Evolutionary conservation across 37 sponge, comb jelly and placozoan species (phyloP).

Genomic region (Crambe crambe): DNA sequence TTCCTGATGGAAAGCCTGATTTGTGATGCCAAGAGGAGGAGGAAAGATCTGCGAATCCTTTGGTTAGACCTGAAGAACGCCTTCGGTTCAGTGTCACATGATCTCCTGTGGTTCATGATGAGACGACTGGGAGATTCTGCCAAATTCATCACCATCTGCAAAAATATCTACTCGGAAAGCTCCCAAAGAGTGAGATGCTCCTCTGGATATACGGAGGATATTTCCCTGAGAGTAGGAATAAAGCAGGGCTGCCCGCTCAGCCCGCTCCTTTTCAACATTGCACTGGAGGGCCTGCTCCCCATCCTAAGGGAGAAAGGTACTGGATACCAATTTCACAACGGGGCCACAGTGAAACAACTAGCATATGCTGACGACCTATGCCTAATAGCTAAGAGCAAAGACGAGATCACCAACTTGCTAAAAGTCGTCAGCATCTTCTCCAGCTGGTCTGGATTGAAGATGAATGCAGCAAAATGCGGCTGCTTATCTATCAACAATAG

Average conservation of each 20-base stretch:
- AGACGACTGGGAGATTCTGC: not conserved
- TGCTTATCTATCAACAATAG: constrained; percentile 13
- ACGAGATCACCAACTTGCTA: not conserved
- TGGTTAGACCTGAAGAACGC: constrained; percentile 57
- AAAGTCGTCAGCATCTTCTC: not conserved
- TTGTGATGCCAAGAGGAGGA: constrained; percentile 23
- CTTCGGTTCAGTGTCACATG: constrained; percentile 34
- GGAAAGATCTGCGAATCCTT: constrained; percentile 6
- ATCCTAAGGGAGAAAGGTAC: not conserved
- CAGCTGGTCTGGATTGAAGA: constrained; percentile 14
- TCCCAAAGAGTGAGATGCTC: not conserved
- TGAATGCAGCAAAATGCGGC: constrained; percentile 25
- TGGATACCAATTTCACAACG: constrained; percentile 5
- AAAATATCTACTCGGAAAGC: constrained; percentile 28
- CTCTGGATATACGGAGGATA: not conserved
- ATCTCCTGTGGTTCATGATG: constrained; percentile 24
- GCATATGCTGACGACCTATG: constrained; percentile 23
- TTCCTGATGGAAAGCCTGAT: constrained; percentile 28
- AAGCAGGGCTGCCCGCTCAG: no score
- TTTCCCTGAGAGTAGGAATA: not conserved
- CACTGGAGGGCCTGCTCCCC: constrained; percentile 18
- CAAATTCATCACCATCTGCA: constrained; percentile 2
- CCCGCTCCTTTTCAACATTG: constrained; percentile 40
- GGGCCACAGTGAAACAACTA: not conserved
- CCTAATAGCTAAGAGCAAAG: not conserved